Base-by-base conservation (phyloP, 1,140 invertebrate species). In the Solenopsis fugax region DNA sequence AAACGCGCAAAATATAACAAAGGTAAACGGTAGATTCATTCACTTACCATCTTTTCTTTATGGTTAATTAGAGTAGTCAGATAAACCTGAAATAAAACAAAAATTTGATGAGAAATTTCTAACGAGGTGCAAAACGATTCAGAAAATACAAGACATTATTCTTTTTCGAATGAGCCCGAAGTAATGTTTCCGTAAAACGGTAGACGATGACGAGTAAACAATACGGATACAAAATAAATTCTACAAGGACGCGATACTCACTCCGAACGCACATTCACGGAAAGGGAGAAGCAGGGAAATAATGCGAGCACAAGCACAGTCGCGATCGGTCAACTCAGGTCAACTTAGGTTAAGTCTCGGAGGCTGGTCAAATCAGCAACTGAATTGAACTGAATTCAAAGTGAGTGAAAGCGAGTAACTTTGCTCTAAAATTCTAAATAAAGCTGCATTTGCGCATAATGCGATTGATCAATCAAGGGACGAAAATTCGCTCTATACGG, bases 1-100 rank as follows among this genome's bases (percentile, higher is more conserved):
- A 82, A 73, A 48, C 4, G 21, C 16, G 9, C 9, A 45, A n/a
- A 54, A 69, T 41, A 1, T 13, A 18, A 13, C 5, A 10, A 56
- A 24, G 2, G 29, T 7, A 54, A 73, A 73, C 0, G 0, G 0
- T 2, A 56, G 18, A 56, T 12, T 41, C 3, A 4, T 34, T 29
- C 21, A 75, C 54, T 84, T 18, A 84, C 80, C 80, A 84, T 84
- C 0, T 41, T 77, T 48, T 3, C 18, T 78, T 41, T 60, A 29
- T 21, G 29, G 41, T 13, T 29, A 3, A n/a, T 56, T 71, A n/a
- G 3, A 2, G 2, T 60, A 24, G 37, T n/a, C 24, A 29, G 52
- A 24, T n/a, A 10, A 2, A 24, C 13, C 80, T 82, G 41, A n/a
- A 73, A 84, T n/a, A n/a, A 5, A 48, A 50, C 9, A 21, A 48